phyloP scores from a whole-genome alignment of 2,888 invertebrate species.

The Teleiodes luculella region DNA sequence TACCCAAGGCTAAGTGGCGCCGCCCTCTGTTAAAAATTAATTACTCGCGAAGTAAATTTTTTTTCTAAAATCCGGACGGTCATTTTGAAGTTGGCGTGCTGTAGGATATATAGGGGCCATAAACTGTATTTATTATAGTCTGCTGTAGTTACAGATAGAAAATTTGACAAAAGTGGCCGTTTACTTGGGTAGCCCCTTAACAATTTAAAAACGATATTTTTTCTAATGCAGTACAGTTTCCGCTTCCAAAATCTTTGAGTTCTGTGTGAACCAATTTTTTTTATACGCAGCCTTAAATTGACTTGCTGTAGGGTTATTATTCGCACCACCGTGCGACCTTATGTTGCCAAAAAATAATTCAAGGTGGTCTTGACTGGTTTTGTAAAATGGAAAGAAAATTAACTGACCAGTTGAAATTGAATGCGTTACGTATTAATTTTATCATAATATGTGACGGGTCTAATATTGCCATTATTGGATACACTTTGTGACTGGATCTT shows the following conservation, averaged over 20 bases:
- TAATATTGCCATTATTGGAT: constrained; percentile 9
- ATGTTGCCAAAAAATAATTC: not conserved
- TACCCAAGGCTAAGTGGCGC: too few species aligned
- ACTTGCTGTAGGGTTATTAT: not conserved
- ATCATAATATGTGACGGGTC: constrained; percentile 20
- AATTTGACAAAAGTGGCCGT: too few species aligned
- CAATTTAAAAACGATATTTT: not conserved
- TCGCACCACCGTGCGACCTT: not conserved
- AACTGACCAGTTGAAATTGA: not conserved
- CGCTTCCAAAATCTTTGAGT: not conserved
- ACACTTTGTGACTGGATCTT: not conserved
- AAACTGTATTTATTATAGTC: too few species aligned
- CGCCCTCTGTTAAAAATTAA: too few species aligned
- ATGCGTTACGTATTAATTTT: constrained; percentile 21
- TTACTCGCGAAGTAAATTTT: too few species aligned
- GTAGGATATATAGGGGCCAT: too few species aligned
- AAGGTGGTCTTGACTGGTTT: not conserved
- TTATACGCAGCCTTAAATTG: not conserved
- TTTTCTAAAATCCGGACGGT: too few species aligned
- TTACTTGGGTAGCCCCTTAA: too few species aligned
- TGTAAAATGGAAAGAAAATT: not conserved
- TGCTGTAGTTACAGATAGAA: too few species aligned
- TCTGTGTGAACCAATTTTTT: not conserved
- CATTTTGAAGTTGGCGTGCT: too few species aligned
- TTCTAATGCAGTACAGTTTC: not conserved